A percentile compares a stretch with the other conserved stretches of the same genome.
These are phyloP conservation scores for Mesochorus sp. DNA, from an alignment of 2,888 invertebrate genomes.

Conservation along the genomic window DNA sequence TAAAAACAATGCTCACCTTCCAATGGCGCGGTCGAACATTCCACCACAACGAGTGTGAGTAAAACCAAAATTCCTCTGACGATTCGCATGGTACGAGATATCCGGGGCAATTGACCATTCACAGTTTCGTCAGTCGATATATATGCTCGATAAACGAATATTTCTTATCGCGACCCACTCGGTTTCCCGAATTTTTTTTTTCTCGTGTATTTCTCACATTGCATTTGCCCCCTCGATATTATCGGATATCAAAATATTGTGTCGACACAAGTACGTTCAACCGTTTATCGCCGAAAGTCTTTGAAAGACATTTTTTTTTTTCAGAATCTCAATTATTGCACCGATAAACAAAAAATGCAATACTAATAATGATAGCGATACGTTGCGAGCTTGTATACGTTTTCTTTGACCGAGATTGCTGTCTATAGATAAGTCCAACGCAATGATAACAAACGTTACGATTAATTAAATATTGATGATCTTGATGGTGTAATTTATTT, in stretches of 20 bases:
- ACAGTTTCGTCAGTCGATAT: not conserved
- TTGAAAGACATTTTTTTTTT: too few relatives aligned
- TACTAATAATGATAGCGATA: too few relatives aligned
- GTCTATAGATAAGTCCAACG: not conserved
- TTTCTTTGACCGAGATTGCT: not conserved
- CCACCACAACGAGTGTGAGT: not conserved
- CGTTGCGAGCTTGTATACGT: too few relatives aligned
- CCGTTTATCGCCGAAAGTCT: too few relatives aligned
- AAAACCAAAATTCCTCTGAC: conserved; percentile 15
- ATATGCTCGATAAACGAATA: not conserved
- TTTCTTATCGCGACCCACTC: conserved; percentile 8
- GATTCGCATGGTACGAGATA: conserved; percentile 33
- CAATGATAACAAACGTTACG: not conserved
- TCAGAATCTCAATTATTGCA: too few relatives aligned
- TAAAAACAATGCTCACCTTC: conserved; percentile 8
- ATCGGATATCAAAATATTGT: not conserved
- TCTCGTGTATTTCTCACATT: too few relatives aligned
- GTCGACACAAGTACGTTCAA: too few relatives aligned
- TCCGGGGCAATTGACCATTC: not conserved
- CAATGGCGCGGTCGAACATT: not conserved
- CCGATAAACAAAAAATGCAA: too few relatives aligned
- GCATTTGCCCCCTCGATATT: not conserved
- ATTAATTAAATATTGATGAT: not conserved
- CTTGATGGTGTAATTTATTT: not conserved
- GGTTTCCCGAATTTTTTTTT: not conserved